Evolutionary conservation across 2,797 vertebrate species (phyloP).

Genomic region (Lateolabrax maculatus): DNA sequence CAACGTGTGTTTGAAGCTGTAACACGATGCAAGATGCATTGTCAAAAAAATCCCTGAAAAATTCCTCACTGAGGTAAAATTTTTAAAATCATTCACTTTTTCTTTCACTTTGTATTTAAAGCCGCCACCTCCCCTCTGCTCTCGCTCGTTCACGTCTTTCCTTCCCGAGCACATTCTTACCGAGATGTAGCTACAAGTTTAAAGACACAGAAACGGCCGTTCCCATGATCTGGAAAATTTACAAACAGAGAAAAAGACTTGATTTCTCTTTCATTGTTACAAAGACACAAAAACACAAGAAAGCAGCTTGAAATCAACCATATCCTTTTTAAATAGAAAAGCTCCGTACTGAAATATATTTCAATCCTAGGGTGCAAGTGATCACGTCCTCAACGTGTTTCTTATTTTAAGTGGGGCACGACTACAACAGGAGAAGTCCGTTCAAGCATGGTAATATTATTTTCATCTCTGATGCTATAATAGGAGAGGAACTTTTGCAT

Average conservation of each 20-base stretch:
- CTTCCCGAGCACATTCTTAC: constrained; percentile 70
- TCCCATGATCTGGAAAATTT: constrained; percentile 87
- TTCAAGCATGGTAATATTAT: constrained; percentile 73
- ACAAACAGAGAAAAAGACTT: constrained; percentile 86
- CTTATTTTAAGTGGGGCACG: constrained; percentile 68
- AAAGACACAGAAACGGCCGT: constrained; percentile 86
- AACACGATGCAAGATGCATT: constrained; percentile 92
- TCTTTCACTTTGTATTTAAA: constrained; percentile 72
- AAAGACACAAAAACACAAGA: constrained; percentile 83
- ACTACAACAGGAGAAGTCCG: constrained; percentile 67
- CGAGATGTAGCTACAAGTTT: constrained; percentile 85
- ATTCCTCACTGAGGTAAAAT: constrained; percentile 95
- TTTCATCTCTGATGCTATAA: constrained; percentile 74
- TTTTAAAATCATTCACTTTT: constrained; percentile 84
- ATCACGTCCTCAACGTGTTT: constrained; percentile 62
- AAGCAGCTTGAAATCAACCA: constrained; percentile 86
- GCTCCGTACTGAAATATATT: constrained; percentile 78
- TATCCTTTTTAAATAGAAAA: constrained; percentile 82
- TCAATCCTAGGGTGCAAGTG: constrained; percentile 75
- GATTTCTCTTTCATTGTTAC: constrained; percentile 81
- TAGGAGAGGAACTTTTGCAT: constrained; percentile 84
- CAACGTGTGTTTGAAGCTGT: constrained; percentile 90
- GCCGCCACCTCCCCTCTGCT: constrained; percentile 43
- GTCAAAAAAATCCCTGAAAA: constrained; percentile 98
- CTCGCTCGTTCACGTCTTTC: constrained; percentile 47